phyloP scores from a whole-genome alignment of 2,888 invertebrate genomes.

The Eurytoma adleriae region DNA sequence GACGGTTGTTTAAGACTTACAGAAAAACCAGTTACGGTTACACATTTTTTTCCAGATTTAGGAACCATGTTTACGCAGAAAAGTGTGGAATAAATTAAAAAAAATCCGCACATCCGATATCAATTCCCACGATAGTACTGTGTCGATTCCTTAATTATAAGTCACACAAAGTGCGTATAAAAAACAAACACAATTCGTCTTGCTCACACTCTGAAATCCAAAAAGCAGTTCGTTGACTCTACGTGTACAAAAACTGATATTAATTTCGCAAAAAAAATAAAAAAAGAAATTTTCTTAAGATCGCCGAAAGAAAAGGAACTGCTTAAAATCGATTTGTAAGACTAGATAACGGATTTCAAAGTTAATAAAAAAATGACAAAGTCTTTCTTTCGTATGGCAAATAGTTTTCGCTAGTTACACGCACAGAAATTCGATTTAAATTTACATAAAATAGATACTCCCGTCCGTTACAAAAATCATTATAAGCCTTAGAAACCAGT shows the following conservation, averaged over 20 bases:
- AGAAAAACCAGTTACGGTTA: conserved; percentile 2
- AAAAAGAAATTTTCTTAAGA: background rate
- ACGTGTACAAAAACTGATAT: background rate
- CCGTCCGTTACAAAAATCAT: conserved; percentile 11
- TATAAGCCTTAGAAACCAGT: conserved; percentile 41
- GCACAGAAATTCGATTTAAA: conserved; percentile 1
- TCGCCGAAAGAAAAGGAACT: conserved; percentile 3
- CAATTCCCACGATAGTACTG: conserved; percentile 25
- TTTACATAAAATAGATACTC: conserved; percentile 10
- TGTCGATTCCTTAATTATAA: conserved; percentile 23
- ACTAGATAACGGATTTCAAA: conserved; percentile 13
- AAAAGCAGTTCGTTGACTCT: background rate
- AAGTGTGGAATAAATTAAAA: conserved; percentile 34
- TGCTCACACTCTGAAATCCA: conserved; percentile 9
- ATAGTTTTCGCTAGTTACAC: conserved; percentile 31
- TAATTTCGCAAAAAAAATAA: background rate
- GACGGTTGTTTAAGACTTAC: background rate
- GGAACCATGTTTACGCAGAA: conserved; percentile 39
- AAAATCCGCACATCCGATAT: conserved; percentile 14
- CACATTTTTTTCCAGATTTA: conserved; percentile 16
- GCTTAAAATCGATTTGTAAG: background rate
- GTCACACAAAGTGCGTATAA: conserved; percentile 20
- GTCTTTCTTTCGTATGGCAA: background rate
- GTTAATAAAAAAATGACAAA: conserved; percentile 2
- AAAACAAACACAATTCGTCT: conserved; percentile 29